Conservation (phyloP, 2,113 vertebrate species). For the Lasiurus borealis region DNA sequence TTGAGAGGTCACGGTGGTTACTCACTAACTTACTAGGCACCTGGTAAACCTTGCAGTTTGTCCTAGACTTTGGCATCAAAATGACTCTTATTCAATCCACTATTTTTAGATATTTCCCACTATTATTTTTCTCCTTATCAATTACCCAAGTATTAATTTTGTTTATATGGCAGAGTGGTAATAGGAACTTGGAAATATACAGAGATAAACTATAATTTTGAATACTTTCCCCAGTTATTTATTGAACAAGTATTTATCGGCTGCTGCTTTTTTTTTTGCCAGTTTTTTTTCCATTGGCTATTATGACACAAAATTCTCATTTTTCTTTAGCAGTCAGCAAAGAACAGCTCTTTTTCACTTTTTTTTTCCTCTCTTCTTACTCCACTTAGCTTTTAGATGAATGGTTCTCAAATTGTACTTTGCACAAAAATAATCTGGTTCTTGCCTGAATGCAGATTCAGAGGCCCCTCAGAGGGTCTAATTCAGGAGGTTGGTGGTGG, state of each 20-base stretch:
- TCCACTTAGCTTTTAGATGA: background rate
- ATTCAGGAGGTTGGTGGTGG: background rate
- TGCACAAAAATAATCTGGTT: background rate
- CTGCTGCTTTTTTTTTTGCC: background rate
- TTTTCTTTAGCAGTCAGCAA: background rate
- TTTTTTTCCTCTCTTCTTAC: background rate
- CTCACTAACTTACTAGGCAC: background rate
- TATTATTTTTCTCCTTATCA: conserved; percentile 8
- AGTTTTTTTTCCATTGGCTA: background rate
- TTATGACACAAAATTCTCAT: background rate
- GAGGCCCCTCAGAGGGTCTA: background rate
- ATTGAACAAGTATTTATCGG: background rate
- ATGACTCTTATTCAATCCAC: background rate
- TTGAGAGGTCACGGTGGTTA: background rate
- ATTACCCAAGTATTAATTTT: background rate
- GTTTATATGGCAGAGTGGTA: background rate
- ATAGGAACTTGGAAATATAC: background rate
- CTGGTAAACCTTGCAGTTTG: background rate
- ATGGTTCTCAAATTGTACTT: conserved; percentile 6
- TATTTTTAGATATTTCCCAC: conserved; percentile 9
- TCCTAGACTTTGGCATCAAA: background rate
- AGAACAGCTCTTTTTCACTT: background rate
- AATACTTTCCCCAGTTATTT: background rate
- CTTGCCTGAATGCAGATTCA: background rate
- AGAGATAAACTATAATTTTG: conserved; percentile 13